Evolutionary conservation across 2,113 vertebrate species (phyloP), one percentile per base, ranked within the genome.

Genomic region (Erinaceus europaeus): DNA sequence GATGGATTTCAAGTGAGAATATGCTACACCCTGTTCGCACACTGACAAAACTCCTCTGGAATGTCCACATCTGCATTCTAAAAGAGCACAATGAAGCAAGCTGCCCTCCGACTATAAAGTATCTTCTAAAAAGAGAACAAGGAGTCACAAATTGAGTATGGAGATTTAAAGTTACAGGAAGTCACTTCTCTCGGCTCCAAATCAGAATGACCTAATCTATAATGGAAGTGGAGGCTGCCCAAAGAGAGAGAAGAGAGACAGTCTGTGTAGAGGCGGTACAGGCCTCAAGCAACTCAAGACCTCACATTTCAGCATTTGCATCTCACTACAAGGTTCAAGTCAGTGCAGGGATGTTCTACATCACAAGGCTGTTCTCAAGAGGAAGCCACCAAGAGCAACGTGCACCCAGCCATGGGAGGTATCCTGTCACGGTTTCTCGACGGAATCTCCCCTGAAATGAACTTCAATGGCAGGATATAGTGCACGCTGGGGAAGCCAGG

Each of bases 181-280:
- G 52, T 65, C 29, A 84, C 42, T 91, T 79, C 52, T 88, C 62
- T 92, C 94, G 93, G 90, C 92, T 92, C 29, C 48, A 90, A 81
- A 78, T 68, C 73, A 40, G 52, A 75, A 93, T 93, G 90, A 95
- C 73, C 80, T 95, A 90, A 93, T 92, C 81, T 74, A 84, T 92
- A 90, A 95, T 76, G 86, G 92, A 86, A 72, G 6, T 25, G 18
- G 53, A 50, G 20, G n/a, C 0, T 17, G 44, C 81, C 82, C 38
- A 29, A 53, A 86, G 20, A 52, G 18, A 62, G 55, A 57, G 36
- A 53, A 74, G 7, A 79, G 3, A 46, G 20, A 36, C 4, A 76
- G n/a, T 46, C 65, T 25, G 15, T 27, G 8, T 7, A 73, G 15
- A 53, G 57, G 40, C 52, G 74, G n/a, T 27, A 36, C 44, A 34